Evolutionary conservation across 2,797 vertebrate species (phyloP), one percentile per base, ranked within the genome.

Genomic region (Karalla daura): DNA sequence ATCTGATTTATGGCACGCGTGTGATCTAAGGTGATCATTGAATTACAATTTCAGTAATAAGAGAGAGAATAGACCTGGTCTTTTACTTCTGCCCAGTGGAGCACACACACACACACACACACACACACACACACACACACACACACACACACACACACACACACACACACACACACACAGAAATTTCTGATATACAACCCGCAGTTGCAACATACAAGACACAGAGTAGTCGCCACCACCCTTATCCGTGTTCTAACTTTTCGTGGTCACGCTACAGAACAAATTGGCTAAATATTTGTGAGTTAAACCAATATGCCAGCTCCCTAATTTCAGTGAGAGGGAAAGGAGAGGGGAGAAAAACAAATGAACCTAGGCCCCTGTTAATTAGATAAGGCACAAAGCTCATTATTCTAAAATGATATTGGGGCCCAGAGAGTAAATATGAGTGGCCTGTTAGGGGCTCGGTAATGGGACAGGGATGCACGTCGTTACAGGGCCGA

Each of bases 21-120:
- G 93, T 97, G 96, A 98, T 98, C 96, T 96, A 96, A 98, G 96
- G 97, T 98, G 96, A 98, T 98, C 96, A 98, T 97, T 96, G 97
- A 98, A 98, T 98, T 98, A 98, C 96, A 97, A 98, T 97, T 97
- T 94, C 95, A 95, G 95, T 96, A 97, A 97, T 97, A 97, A 96
- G 95, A 96, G 95, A 92, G 88, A 88, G 88, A 88, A 86, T 89
- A 77, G 90, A 90, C 90, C 90, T 83, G 88, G 80, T 90, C 86
- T 86, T 91, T 87, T 86, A 88, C 88, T 88, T 85, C 85, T 88
- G 74, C 84, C 81, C 83, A 89, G 69, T 87, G 83, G 72, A 89
- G 89, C 81, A 70, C 39, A 15, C 66, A 51, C 40, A 60, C 58
- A 39, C 39, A 28, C 63, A 62, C 51, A 72, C 23, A 51, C 53